These are phyloP conservation scores for Himalopsyche tibetana DNA, from an alignment of 2,888 invertebrate genomes.

Conservation along the genomic window DNA sequence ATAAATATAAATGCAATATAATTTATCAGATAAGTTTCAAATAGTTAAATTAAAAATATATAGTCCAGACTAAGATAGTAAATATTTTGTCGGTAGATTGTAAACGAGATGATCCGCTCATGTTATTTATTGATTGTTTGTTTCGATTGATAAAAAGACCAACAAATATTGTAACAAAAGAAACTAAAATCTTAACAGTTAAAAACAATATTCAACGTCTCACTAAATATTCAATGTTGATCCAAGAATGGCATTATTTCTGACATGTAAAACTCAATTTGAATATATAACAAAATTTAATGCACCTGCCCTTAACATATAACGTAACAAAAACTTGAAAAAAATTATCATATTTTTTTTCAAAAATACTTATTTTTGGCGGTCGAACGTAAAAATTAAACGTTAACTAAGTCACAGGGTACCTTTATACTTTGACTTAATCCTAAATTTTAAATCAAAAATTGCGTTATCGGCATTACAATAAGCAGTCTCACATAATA, in stretches of 20 bases:
- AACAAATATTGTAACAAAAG: constrained; percentile 38
- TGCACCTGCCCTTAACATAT: constrained; percentile 64
- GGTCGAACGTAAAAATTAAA: constrained; percentile 59
- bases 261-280: background rate
- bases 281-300: constrained; percentile 62
- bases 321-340: constrained; percentile 54
- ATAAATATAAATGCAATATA: no score
- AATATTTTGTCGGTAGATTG: no score
- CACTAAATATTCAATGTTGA: constrained; percentile 7
- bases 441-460: constrained; percentile 61
- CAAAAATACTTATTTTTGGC: constrained; percentile 58
- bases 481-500: constrained; percentile 77
- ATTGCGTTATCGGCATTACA: constrained; percentile 69
- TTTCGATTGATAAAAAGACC: background rate
- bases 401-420: constrained; percentile 39
- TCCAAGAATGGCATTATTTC: background rate
- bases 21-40: no score
- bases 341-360: constrained; percentile 57
- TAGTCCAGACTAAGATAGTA: no score
- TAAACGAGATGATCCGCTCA: no score
- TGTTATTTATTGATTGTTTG: background rate
- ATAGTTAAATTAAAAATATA: no score
- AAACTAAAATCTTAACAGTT: constrained; percentile 31
- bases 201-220: constrained; percentile 8
- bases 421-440: constrained; percentile 54